A percentile compares a stretch with the other conserved stretches of the same genome.
These are phyloP conservation scores for Amblyteles armatorius DNA, from an alignment of 2,888 invertebrate species.

Conservation along the genomic window DNA sequence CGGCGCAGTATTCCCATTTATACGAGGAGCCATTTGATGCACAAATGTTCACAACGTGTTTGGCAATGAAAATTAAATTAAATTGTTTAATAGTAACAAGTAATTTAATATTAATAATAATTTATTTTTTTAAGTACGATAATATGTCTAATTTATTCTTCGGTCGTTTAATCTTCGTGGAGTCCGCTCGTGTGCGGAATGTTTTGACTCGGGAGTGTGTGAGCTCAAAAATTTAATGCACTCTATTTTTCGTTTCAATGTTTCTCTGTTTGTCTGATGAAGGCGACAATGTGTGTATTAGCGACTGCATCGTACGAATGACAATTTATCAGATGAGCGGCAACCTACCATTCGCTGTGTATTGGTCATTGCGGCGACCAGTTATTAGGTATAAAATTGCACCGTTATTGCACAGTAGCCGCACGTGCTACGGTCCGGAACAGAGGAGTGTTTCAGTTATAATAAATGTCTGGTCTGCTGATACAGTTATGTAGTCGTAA, in stretches of 20 bases:
- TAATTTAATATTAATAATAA: too few relatives aligned
- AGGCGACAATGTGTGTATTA: neutral
- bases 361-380: neutral
- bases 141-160: neutral
- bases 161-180: neutral
- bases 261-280: conserved; percentile 5
- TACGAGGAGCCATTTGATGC: neutral
- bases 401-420: conserved; percentile 27
- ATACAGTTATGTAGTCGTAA: too few relatives aligned
- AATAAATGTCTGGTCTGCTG: neutral
- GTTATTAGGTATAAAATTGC: conserved; percentile 34
- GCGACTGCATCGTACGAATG: neutral
- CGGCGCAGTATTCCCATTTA: neutral
- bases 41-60: neutral
- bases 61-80: neutral
- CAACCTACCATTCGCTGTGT: neutral
- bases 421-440: conserved; percentile 2
- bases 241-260: neutral
- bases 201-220: neutral
- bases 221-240: neutral
- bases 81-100: too few relatives aligned
- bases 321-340: too few relatives aligned
- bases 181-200: neutral
- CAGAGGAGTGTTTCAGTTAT: neutral
- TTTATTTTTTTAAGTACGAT: neutral